Conservation (phyloP, 2,888 invertebrate genomes). For the Tubulanus polymorphus region DNA sequence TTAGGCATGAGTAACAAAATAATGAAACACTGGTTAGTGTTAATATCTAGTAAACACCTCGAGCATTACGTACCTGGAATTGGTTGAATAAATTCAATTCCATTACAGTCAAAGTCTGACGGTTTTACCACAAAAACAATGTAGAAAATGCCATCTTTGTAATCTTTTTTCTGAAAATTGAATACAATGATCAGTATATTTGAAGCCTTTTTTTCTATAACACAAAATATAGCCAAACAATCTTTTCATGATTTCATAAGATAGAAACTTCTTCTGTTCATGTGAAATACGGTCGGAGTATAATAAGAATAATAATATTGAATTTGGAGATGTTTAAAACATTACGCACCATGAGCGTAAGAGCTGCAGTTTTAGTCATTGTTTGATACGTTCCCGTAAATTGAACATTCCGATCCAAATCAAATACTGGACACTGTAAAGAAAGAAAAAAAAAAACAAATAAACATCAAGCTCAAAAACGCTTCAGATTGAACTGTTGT, state of each 20-base stretch:
- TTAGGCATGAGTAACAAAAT: too few species aligned
- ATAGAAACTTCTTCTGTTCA: too few species aligned
- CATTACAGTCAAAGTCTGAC: constrained; percentile 60
- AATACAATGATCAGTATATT: background rate
- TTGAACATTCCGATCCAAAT: constrained; percentile 71
- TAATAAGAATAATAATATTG: too few species aligned
- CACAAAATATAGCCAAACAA: constrained; percentile 1
- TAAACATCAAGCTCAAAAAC: too few species aligned
- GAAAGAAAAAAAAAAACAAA: too few species aligned
- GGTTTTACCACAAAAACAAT: constrained; percentile 73
- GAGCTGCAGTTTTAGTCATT: constrained; percentile 71
- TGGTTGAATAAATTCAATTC: constrained; percentile 25
- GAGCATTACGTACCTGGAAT: constrained; percentile 1
- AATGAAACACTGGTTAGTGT: background rate
- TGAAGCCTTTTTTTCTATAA: constrained; percentile 2
- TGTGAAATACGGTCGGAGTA: too few species aligned
- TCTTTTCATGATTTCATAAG: too few species aligned
- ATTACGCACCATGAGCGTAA: constrained; percentile 67
- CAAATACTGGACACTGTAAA: constrained; percentile 76
- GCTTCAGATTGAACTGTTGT: too few species aligned
- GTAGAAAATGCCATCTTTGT: constrained; percentile 63
- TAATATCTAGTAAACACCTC: background rate
- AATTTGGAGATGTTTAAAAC: too few species aligned
- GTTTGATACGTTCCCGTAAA: constrained; percentile 70
- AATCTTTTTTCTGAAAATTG: constrained; percentile 61